Evolutionary conservation across 2,797 vertebrate species (phyloP).

Genomic region (Syncerus caffer): DNA sequence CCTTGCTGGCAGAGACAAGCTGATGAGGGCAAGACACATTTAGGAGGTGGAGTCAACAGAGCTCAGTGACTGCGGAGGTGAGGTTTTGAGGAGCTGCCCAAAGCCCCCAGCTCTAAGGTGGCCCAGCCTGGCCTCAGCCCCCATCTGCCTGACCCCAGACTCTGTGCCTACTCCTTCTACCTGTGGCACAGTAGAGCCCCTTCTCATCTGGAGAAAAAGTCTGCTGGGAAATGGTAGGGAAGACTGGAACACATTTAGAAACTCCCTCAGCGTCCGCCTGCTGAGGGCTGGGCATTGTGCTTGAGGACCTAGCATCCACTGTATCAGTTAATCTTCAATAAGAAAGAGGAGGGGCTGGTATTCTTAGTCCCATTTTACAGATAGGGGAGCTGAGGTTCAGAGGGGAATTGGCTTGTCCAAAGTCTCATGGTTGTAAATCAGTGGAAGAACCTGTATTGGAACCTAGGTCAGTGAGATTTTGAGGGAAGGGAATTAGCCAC

Average conservation of each 20-base stretch:
- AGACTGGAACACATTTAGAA: neutral
- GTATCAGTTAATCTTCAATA: neutral
- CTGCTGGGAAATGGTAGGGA: neutral
- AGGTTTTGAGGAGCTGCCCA: neutral
- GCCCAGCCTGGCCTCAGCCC: neutral
- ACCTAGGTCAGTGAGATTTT: neutral
- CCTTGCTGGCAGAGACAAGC: neutral
- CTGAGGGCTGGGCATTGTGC: neutral
- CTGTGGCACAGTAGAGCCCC: neutral
- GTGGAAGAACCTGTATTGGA: neutral
- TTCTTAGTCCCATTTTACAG: constrained; percentile 4
- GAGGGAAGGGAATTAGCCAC: neutral
- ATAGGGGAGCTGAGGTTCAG: neutral
- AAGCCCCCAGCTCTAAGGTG: neutral
- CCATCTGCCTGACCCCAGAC: neutral
- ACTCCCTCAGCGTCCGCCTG: neutral
- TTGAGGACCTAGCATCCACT: neutral
- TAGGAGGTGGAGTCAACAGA: neutral
- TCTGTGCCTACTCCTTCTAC: neutral
- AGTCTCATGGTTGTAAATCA: neutral
- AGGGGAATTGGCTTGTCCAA: neutral
- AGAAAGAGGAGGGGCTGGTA: neutral
- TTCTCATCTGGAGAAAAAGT: neutral
- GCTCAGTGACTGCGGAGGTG: neutral
- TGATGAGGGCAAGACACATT: neutral